phyloP scores from a whole-genome alignment of 2,113 vertebrate genomes.

The Brienomyrus brachyistius region DNA sequence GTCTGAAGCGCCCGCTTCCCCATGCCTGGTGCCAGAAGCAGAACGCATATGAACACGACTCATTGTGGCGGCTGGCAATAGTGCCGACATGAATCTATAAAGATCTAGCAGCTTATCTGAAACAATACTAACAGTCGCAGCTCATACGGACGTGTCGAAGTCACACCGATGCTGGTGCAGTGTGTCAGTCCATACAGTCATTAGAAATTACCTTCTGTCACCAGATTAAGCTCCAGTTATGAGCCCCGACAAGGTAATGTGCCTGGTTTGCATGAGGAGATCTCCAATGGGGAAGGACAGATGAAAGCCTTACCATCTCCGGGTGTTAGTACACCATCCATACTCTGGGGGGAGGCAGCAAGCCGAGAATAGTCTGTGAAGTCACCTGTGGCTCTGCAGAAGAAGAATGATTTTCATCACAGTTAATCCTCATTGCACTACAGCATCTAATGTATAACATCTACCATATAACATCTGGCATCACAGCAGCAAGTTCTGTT shows the following conservation, averaged over 20 bases:
- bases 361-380: constrained; percentile 80
- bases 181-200: background rate
- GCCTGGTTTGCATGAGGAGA: background rate
- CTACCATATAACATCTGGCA: background rate
- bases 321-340: constrained; percentile 84
- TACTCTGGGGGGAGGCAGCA: constrained; percentile 80
- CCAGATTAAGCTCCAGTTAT: background rate
- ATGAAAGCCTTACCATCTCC: constrained; percentile 59
- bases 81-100: background rate
- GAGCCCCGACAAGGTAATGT: background rate
- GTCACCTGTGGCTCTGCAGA: constrained; percentile 69
- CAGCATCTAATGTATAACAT: background rate
- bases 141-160: background rate
- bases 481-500: background rate
- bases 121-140: background rate
- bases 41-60: background rate
- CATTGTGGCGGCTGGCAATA: background rate
- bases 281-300: background rate
- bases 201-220: background rate
- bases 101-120: background rate
- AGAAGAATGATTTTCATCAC: background rate
- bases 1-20: constrained; percentile 79
- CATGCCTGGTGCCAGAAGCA: constrained; percentile 60
- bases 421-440: background rate
- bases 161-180: background rate